phyloP scores from a whole-genome alignment of 1,140 invertebrate genomes.

The Neocloeon triangulifer region DNA sequence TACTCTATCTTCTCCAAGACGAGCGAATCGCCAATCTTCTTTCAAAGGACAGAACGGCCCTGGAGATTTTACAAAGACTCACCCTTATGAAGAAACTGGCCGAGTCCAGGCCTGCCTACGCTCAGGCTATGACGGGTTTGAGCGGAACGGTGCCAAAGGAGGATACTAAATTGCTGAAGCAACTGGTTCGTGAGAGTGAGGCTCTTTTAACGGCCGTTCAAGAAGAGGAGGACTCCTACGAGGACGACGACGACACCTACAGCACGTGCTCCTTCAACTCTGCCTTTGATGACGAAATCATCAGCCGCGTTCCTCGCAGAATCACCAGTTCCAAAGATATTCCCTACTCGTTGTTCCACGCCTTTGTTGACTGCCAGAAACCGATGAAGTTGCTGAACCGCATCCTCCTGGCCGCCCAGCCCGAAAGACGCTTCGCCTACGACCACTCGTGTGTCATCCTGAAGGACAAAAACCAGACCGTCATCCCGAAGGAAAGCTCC shows the following conservation, averaged over 20 bases:
- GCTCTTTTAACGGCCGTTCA: conserved; percentile 40
- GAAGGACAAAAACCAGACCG: conserved; percentile 49
- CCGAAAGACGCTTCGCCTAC: too few relatives aligned
- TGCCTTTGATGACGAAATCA: not conserved
- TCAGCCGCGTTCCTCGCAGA: not conserved
- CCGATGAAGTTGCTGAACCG: too few relatives aligned
- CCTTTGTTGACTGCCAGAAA: too few relatives aligned
- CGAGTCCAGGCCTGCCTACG: conserved; percentile 33
- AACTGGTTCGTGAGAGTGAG: conserved; percentile 43
- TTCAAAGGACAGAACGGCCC: conserved; percentile 29
- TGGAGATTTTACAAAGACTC: conserved; percentile 43
- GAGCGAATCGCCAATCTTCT: conserved; percentile 29
- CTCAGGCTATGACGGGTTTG: conserved; percentile 29
- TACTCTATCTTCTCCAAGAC: conserved; percentile 32
- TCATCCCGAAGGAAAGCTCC: conserved; percentile 48
- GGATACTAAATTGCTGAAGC: conserved; percentile 36
- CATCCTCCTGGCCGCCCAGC: too few relatives aligned
- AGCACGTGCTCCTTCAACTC: too few relatives aligned
- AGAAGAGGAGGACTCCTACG: conserved; percentile 23
- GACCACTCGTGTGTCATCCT: conserved; percentile 45
- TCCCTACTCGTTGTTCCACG: conserved; percentile 33
- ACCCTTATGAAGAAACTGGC: conserved; percentile 47
- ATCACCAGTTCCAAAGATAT: conserved; percentile 34
- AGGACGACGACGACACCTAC: conserved; percentile 9
- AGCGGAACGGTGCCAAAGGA: conserved; percentile 34